Conservation (phyloP, 2,888 invertebrate genomes). For the Harpagoxenus sublaevis region DNA sequence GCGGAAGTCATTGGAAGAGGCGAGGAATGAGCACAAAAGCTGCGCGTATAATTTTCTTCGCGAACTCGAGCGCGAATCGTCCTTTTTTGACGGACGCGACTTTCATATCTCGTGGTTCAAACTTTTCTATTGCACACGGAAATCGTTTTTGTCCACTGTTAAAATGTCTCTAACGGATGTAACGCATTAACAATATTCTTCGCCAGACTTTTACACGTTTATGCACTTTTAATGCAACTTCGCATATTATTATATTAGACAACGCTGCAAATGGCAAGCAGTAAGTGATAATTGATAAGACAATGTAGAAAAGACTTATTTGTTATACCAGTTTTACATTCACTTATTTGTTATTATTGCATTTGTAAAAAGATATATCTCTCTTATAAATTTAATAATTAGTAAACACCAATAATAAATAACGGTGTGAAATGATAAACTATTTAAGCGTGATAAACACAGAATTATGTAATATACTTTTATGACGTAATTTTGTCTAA, state of each 20-base stretch:
- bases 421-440: background rate
- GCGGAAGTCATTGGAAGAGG: constrained; percentile 67
- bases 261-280: background rate
- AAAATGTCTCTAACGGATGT: constrained; percentile 19
- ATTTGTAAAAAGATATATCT: background rate
- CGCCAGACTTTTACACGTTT: constrained; percentile 19
- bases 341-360: too few species aligned
- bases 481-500: background rate
- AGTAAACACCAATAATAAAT: background rate
- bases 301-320: background rate
- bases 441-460: background rate
- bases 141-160: background rate
- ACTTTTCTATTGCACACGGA: constrained; percentile 43
- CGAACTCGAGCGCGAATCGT: constrained; percentile 56
- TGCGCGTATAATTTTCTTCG: constrained; percentile 66
- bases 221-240: constrained; percentile 14
- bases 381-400: background rate
- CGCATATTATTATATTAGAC: background rate
- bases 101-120: background rate
- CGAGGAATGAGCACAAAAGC: constrained; percentile 64
- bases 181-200: constrained; percentile 10
- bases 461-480: background rate
- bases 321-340: background rate
- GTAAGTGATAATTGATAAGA: background rate
- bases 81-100: constrained; percentile 47